Evolutionary conservation across 1,140 invertebrate species (phyloP), one percentile per base, ranked within the genome.

Genomic region (Ladona fulva): DNA sequence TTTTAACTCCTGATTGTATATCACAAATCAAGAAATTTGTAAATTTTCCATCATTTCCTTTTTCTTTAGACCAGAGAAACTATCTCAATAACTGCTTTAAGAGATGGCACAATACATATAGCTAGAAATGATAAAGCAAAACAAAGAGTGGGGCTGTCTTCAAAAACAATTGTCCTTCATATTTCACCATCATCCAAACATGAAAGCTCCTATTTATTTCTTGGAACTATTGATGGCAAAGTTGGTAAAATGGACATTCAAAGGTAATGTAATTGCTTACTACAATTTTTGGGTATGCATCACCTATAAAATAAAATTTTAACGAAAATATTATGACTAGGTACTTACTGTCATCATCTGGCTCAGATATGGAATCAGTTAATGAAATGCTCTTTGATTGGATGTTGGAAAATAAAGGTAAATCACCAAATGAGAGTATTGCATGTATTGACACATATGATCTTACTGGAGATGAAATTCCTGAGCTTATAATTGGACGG

Each of bases 391-490:
- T 37, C 29, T 37, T 37, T 37, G 29, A 37, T 8, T 88, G 87
- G 87, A 77, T 86, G 14, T 80, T 88, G 1, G 80, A 83, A 24
- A 83, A 84, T 84, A 85, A 87, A 25, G 88, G 90, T 25, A 66
- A 66, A 66, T 22, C 14, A 22, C 52, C 1, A 22, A 3, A 66
- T 16, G 52, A 22, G 16, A 87, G 88, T 66, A 85, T 94, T 22
- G 84, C 88, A 24, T 89, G 90, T 79, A 86, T 94, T 42, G 87
- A 91, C 80, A 91, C 89, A 81, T 92, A 90, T 84, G 90, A 92
- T 82, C 87, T 94, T 78, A 90, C 89, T 76, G 88, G 87, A 24
- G 89, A 92, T 85, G 91, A 90, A 37, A 85, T 88, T 1, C 85
- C 86, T 80, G 88, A 91, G 82, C 80, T 94, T n/a, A 84, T 94